Evolutionary conservation across 2,113 vertebrate genomes (phyloP), one percentile per base, ranked within the genome.

Genomic region (Arvicanthis niloticus): DNA sequence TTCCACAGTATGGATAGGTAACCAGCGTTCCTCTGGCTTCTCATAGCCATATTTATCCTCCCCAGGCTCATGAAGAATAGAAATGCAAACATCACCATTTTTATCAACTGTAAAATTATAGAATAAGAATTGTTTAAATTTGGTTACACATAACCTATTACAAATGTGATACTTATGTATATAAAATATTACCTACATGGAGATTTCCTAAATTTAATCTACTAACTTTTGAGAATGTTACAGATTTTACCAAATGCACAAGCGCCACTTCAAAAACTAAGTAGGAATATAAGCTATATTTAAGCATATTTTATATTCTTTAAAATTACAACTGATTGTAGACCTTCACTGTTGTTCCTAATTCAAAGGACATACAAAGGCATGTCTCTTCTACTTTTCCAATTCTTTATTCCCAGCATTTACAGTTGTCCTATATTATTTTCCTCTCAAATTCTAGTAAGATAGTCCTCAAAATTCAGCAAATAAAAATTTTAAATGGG

Each of bases 31-130:
- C 97, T 99, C 99, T 84, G 99, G 99, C 97, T 99, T 99, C 97
- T 99, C 99, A 97, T 99, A 99, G 97, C 99, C 99, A 22, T 99
- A 99, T 98, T 99, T 99, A 98, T 99, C 99, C 98, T 99, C 99
- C 19, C 99, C 99, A 67, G 99, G 99, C 97, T 99, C 99, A 86
- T 99, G 99, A 98, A 99, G 99, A 98, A 99, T 99, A 98, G 99
- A 99, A 99, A 99, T 99, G 99, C 99, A 99, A 97, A 99, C 99
- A 97, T 99, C 99, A 6, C 99, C 99, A 67, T 99, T 99, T 98
- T 99, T 99, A 98, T 99, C 99, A 98, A 99, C 99, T 99, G 96
- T 19, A 98, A 98, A 98, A 96, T 97, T 51, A 97, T 6, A 96
- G 26, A 51, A 80, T 31, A 94, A 92, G 40, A 70, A 16, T 81